phyloP scores from a whole-genome alignment of 2,888 invertebrate genomes.

The Pristionchus exspectatus region DNA sequence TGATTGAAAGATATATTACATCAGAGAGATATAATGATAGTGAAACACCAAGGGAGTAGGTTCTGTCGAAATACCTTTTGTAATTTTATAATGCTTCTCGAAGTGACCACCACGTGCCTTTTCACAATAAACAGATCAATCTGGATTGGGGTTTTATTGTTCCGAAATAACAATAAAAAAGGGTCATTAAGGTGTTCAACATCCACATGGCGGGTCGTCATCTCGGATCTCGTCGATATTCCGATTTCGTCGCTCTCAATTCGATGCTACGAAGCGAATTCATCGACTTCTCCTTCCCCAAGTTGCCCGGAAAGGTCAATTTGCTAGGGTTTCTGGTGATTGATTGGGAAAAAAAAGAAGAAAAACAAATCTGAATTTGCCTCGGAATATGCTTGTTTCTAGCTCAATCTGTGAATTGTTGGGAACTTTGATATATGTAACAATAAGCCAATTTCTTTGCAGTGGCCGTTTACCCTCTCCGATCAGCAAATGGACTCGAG shows the following conservation, averaged over 20 bases:
- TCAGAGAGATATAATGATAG: too few species aligned
- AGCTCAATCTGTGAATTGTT: too few species aligned
- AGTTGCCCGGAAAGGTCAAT: constrained; percentile 90
- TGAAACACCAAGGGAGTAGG: too few species aligned
- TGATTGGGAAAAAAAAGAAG: not conserved
- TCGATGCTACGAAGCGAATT: constrained; percentile 76
- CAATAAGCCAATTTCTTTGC: not conserved
- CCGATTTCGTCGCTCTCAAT: constrained; percentile 87
- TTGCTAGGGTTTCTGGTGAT: not conserved
- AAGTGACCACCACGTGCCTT: too few species aligned
- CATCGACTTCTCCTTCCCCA: constrained; percentile 89
- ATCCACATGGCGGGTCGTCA: constrained; percentile 99
- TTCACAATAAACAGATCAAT: too few species aligned
- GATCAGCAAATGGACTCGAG: constrained; percentile 97
- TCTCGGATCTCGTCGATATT: constrained; percentile 94
- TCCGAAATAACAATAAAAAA: not conserved
- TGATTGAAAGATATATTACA: too few species aligned
- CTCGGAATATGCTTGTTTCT: not conserved
- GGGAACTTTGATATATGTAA: too few species aligned
- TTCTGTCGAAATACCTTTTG: too few species aligned
- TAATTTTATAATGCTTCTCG: too few species aligned
- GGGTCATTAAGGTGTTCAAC: constrained; percentile 85
- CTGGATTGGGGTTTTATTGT: too few species aligned
- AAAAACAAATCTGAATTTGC: not conserved
- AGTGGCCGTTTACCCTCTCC: constrained; percentile 97